phyloP scores from a whole-genome alignment of 2,888 invertebrate species.

The Eugnorisma glareosa region DNA sequence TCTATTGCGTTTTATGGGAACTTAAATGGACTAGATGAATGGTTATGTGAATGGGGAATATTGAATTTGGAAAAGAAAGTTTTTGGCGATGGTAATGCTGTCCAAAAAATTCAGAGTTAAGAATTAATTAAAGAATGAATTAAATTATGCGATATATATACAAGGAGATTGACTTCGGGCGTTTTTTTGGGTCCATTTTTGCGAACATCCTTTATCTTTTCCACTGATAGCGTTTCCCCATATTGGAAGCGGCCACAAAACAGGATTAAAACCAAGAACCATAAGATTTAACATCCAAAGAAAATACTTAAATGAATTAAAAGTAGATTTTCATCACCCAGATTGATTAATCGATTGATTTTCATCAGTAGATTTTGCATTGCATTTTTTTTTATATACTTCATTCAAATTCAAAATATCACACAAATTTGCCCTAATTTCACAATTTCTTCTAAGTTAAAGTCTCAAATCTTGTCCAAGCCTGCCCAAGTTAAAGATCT shows the following conservation, averaged over 20 bases:
- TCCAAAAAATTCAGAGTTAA: not conserved
- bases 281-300: not conserved
- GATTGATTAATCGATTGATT: too few species aligned
- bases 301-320: not conserved
- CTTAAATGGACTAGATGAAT: conserved; percentile 35
- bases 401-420: not conserved
- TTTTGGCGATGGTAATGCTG: not conserved
- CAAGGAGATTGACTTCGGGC: too few species aligned
- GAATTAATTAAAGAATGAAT: not conserved
- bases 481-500: conserved; percentile 42
- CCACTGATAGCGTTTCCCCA: not conserved
- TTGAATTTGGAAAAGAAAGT: conserved; percentile 1
- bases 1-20: conserved; percentile 38
- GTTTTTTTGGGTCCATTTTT: not conserved
- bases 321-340: conserved; percentile 2
- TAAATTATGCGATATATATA: not conserved
- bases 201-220: not conserved
- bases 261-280: not conserved
- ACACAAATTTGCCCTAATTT: not conserved
- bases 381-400: too few species aligned
- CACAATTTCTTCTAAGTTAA: conserved; percentile 3
- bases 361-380: too few species aligned
- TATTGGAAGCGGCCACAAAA: rapidly evolving
- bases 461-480: not conserved
- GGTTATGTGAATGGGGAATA: conserved; percentile 10